A percentile compares a stretch with the other conserved stretches of the same genome.
These are phyloP conservation scores for Aphaenogaster floridana DNA, from an alignment of 1,140 invertebrate species.

Conservation along the genomic window DNA sequence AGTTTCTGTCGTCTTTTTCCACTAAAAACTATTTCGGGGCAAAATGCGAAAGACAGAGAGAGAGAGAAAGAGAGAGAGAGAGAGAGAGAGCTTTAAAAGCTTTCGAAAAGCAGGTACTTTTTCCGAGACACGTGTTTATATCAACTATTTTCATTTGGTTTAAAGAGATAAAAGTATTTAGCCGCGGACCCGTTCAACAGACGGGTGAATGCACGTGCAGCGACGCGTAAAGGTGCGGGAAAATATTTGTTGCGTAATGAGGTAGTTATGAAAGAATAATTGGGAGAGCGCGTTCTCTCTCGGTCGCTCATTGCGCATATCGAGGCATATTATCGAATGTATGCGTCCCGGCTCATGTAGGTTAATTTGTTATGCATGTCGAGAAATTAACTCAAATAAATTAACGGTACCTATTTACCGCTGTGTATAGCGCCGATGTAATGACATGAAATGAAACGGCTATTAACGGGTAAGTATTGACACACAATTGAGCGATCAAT, in stretches of 20 bases:
- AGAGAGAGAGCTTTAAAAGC: not conserved
- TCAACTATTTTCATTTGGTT: not conserved
- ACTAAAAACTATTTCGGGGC: slow-evolving; percentile 41
- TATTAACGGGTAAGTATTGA: slow-evolving; percentile 51
- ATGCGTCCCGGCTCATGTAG: slow-evolving; percentile 47
- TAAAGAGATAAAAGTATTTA: slow-evolving; percentile 49
- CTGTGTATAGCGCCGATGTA: slow-evolving; percentile 28
- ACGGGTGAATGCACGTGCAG: not conserved
- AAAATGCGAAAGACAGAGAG: not conserved
- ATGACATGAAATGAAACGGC: slow-evolving; percentile 57
- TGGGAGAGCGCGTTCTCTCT: not conserved
- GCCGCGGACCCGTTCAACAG: not conserved
- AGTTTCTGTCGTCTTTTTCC: slow-evolving; percentile 23
- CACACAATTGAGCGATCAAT: slow-evolving; percentile 50
- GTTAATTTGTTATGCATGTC: slow-evolving; percentile 57
- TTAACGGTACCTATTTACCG: slow-evolving; percentile 59
- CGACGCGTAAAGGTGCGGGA: no score
- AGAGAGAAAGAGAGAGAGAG: not conserved
- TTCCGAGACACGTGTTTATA: slow-evolving; percentile 32
- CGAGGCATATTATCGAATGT: slow-evolving; percentile 39
- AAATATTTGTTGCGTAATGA: slow-evolving; percentile 38
- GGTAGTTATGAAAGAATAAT: slow-evolving; percentile 13
- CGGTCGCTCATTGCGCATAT: not conserved
- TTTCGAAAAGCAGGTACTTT: slow-evolving; percentile 19
- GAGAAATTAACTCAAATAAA: slow-evolving; percentile 65